These are phyloP conservation scores for Dasyurus viverrinus DNA, from an alignment of 2,113 vertebrate species.

Conservation along the genomic window DNA sequence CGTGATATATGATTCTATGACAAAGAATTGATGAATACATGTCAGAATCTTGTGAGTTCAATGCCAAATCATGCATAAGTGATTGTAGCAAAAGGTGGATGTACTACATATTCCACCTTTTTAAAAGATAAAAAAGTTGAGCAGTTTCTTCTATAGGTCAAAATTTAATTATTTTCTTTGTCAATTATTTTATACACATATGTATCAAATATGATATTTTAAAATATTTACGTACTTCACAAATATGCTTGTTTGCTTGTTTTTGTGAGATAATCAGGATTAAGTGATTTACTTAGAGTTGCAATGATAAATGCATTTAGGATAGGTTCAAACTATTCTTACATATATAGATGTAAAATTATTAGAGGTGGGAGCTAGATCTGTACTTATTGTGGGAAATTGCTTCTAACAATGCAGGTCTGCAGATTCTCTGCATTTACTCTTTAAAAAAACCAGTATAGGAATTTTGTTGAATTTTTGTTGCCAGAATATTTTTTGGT, in stretches of 20 bases:
- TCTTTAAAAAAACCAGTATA: background rate
- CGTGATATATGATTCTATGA: background rate
- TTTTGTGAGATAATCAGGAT: too few relatives aligned
- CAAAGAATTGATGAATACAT: background rate
- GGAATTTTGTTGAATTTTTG: background rate
- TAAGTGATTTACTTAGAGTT: too few relatives aligned
- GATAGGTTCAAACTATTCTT: background rate
- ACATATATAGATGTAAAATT: slow-evolving; percentile 46
- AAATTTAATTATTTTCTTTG: background rate
- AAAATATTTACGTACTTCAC: too few relatives aligned
- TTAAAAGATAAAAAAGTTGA: background rate
- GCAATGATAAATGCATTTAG: slow-evolving; percentile 16
- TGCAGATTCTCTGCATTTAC: background rate
- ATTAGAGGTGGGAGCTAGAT: background rate
- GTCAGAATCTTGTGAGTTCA: background rate
- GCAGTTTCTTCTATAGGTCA: background rate
- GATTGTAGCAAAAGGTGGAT: background rate
- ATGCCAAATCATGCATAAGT: background rate
- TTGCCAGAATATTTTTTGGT: background rate
- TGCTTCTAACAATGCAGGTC: background rate
- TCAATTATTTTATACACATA: background rate
- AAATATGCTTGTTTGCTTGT: too few relatives aligned
- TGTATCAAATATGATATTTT: background rate
- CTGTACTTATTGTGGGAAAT: slow-evolving; percentile 14
- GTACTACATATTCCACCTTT: background rate